Evolutionary conservation across 2,888 invertebrate species (phyloP).

Genomic region (Drosophila tripunctata): DNA sequence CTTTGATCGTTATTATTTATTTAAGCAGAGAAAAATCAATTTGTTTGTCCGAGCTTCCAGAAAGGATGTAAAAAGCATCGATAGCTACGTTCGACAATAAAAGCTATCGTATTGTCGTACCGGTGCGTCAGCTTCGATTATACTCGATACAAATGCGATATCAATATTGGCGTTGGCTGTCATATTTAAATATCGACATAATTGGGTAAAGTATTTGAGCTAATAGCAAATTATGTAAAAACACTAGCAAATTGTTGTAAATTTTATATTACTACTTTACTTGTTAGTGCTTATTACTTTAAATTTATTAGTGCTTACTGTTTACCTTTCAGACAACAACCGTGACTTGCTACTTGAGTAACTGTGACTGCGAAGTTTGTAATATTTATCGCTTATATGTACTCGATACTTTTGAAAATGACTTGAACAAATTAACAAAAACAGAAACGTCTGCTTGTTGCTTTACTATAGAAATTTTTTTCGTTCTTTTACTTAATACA

Average conservation of each 20-base stretch:
- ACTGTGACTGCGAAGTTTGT: not conserved
- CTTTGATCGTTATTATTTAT: constrained; percentile 30
- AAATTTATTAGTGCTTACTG: not conserved
- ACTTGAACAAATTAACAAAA: constrained; percentile 44
- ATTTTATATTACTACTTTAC: too few relatives aligned
- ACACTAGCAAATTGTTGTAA: not conserved
- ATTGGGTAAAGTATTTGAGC: not conserved
- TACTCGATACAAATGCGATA: not conserved
- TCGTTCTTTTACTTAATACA: not conserved
- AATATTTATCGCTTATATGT: not conserved
- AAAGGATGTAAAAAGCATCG: constrained; percentile 49
- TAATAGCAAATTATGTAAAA: not conserved
- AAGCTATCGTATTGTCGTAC: constrained; percentile 25
- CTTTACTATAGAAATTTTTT: not conserved
- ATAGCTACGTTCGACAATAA: constrained; percentile 6
- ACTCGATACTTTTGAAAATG: constrained; percentile 57
- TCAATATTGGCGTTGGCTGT: constrained; percentile 1
- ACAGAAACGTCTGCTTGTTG: not conserved
- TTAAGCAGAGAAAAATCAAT: constrained; percentile 57
- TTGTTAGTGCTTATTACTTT: too few relatives aligned
- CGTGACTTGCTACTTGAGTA: constrained; percentile 23
- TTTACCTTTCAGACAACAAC: not conserved
- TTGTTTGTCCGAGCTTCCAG: constrained; percentile 40
- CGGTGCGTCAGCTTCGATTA: constrained; percentile 3
- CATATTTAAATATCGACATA: not conserved